phyloP scores from a whole-genome alignment of 2,113 vertebrate species.

The Stigmatopora nigra region DNA sequence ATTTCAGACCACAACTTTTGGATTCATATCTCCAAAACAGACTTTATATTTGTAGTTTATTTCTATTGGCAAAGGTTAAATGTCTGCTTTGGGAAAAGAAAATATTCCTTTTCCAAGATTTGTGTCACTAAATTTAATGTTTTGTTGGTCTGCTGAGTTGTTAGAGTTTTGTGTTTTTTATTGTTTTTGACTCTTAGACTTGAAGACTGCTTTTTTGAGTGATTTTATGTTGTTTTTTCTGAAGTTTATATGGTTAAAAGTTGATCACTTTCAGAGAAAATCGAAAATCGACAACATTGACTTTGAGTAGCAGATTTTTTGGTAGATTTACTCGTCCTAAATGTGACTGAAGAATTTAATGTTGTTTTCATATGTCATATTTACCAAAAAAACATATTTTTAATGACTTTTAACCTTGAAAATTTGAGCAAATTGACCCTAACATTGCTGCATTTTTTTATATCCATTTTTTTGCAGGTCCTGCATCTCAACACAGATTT shows the following conservation, averaged over 20 bases:
- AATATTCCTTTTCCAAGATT: not conserved
- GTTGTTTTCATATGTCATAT: not conserved
- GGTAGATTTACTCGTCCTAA: not conserved
- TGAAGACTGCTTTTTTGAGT: not conserved
- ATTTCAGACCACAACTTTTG: not conserved
- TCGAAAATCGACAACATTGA: not conserved
- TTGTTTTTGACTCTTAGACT: not conserved
- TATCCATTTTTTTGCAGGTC: no score
- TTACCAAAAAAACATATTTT: no score
- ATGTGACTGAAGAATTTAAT: not conserved
- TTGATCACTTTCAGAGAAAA: not conserved
- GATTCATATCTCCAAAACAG: not conserved
- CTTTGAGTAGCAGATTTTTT: no score
- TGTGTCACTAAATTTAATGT: not conserved
- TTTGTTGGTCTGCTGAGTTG: no score
- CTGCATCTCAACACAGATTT: no score
- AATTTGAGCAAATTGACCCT: no score
- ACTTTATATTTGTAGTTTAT: constrained; percentile 6
- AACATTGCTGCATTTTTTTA: no score
- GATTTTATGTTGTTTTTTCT: not conserved
- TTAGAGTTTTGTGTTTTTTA: no score
- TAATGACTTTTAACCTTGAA: no score
- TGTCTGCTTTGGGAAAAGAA: not conserved
- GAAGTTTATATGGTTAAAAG: not conserved
- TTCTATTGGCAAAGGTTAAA: constrained; percentile 11